Evolutionary conservation across 1,140 invertebrate species (phyloP).

Genomic region (Pogonus chalceus): DNA sequence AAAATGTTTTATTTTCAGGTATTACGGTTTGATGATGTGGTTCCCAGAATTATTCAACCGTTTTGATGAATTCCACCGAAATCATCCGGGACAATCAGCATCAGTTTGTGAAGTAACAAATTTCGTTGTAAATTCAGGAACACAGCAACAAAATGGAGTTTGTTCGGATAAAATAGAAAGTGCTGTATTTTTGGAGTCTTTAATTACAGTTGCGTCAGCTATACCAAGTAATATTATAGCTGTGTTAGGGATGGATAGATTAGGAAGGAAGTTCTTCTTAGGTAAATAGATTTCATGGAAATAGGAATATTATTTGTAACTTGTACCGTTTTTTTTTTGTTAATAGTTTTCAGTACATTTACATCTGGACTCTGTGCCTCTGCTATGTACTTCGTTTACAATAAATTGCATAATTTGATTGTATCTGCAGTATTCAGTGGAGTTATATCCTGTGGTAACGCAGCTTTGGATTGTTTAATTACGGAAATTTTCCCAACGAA

Average conservation of each 20-base stretch:
- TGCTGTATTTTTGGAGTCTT: constrained; percentile 72
- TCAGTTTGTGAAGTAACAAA: constrained; percentile 67
- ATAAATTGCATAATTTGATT: constrained; percentile 69
- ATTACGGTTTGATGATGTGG: constrained; percentile 87
- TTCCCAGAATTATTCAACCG: constrained; percentile 82
- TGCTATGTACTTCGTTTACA: constrained; percentile 72
- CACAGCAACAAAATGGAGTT: constrained; percentile 43
- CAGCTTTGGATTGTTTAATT: constrained; percentile 76
- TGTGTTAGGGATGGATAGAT: constrained; percentile 59
- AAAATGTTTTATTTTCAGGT: constrained; percentile 40
- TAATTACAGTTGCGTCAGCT: constrained; percentile 75
- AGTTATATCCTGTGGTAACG: constrained; percentile 80
- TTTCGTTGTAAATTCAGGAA: constrained; percentile 57
- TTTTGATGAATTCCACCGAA: constrained; percentile 61
- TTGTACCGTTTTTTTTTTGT: too few species aligned
- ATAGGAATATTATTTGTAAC: too few species aligned
- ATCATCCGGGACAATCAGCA: constrained; percentile 47
- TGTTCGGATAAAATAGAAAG: constrained; percentile 62
- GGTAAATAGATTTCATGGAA: constrained; percentile 38
- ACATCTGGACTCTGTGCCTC: constrained; percentile 77
- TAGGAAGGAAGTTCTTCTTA: constrained; percentile 82
- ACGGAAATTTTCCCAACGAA: constrained; percentile 84
- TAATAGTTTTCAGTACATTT: constrained; percentile 73
- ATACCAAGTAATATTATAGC: constrained; percentile 76
- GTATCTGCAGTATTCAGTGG: constrained; percentile 78